Percentiles rank a stretch among this genome's conserved stretches.
Evolutionary conservation across 1,140 invertebrate species (phyloP).

Genomic region (Pogonognathellus flavescens): DNA sequence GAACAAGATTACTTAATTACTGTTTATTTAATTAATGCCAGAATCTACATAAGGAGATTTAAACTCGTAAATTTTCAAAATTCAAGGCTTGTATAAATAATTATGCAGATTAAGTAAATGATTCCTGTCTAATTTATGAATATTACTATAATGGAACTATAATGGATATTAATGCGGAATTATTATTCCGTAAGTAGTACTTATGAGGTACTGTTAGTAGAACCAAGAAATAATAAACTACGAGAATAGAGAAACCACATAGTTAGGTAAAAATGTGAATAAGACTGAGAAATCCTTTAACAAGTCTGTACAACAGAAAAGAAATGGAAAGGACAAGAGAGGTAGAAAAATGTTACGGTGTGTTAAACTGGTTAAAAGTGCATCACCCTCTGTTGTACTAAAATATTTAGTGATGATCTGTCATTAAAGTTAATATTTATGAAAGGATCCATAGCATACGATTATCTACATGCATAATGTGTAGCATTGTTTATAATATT

Average conservation of each 20-base stretch:
- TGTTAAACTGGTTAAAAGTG: slow-evolving; percentile 27
- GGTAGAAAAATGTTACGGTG: slow-evolving; percentile 35
- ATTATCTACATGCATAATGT: background rate
- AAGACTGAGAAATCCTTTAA: background rate
- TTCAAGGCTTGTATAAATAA: no score
- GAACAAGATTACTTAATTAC: no score
- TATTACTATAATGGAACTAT: no score
- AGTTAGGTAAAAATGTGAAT: background rate
- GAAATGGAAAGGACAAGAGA: slow-evolving; percentile 32
- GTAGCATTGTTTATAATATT: background rate
- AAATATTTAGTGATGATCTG: slow-evolving; percentile 7
- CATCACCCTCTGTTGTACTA: background rate
- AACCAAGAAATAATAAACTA: no score
- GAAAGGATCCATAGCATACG: background rate
- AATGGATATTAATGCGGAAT: no score
- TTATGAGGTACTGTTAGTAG: background rate
- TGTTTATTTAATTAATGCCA: no score
- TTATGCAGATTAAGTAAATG: no score
- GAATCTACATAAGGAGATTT: no score
- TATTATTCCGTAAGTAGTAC: background rate
- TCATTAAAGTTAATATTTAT: background rate
- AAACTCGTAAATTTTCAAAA: no score
- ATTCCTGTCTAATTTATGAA: no score
- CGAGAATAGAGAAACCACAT: background rate
- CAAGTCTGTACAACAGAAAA: background rate